Evolutionary conservation across 2,888 invertebrate species (phyloP), one percentile per base, ranked within the genome.

Genomic region (Tiphia femorata): DNA sequence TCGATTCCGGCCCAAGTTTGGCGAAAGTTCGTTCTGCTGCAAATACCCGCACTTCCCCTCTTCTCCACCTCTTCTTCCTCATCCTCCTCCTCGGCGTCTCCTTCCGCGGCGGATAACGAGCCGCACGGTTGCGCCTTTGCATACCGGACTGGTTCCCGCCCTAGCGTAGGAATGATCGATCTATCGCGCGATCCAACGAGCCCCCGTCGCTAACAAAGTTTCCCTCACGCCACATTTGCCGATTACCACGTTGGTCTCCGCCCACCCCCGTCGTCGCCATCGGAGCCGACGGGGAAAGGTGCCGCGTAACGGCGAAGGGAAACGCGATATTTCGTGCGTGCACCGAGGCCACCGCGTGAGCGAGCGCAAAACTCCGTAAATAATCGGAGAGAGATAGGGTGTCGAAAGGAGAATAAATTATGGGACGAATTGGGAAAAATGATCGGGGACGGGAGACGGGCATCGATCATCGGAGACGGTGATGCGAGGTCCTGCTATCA

Each of bases 181-280:
- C 20, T 30, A 19, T 48, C 25, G 21, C 14, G 25, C n/a, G n/a
- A n/a, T 33, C 23, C 16, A 14, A 8, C 10, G 7, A 14, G 23
- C 37, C 8, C 20, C 20, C 4, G 44, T 20, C 23, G 2, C 25
- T 35, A 47, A 48, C 41, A 48, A 20, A 52, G 44, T 49, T 56
- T 30, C 47, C 46, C 51, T 44, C 55, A 62, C 63, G 52, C 51
- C 40, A 47, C 63, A 64, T 64, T 64, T 63, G 37, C 19, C 55
- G 42, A 47, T 64, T 56, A 35, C 37, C 23, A 41, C 52, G 27
- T 23, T 53, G 6, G 38, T 51, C 55, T 55, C 3, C 12, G 29
- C 2, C n/a, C 29, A 29, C 29, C n/a, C n/a, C n/a, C n/a, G n/a
- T n/a, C n/a, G n/a, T n/a, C n/a, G n/a, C n/a, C n/a, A n/a, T n/a